Evolutionary conservation across 2,888 invertebrate species (phyloP).

Genomic region (Apoderus coryli): DNA sequence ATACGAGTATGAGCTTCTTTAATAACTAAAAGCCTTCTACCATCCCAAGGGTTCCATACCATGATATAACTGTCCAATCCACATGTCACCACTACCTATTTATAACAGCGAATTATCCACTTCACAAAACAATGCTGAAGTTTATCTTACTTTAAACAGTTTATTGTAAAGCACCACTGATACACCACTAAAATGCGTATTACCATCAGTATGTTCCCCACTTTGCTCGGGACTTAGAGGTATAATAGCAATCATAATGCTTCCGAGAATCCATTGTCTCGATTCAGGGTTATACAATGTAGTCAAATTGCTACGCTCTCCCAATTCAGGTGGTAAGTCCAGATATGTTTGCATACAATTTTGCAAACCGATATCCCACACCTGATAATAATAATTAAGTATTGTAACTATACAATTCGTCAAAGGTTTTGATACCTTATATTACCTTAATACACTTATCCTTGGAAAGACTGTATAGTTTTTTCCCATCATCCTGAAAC

Average conservation of each 20-base stretch:
- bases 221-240: constrained; percentile 51
- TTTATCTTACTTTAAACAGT: constrained; percentile 37
- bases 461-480: constrained; percentile 56
- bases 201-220: constrained; percentile 55
- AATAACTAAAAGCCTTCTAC: constrained; percentile 51
- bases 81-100: constrained; percentile 47
- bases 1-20: constrained; percentile 54
- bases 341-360: constrained; percentile 55
- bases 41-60: constrained; percentile 65
- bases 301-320: constrained; percentile 38
- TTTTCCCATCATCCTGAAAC: constrained; percentile 48
- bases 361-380: constrained; percentile 55
- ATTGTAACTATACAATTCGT: too few relatives aligned
- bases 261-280: constrained; percentile 51
- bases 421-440: neutral
- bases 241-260: constrained; percentile 47
- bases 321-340: constrained; percentile 45
- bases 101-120: constrained; percentile 3
- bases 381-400: too few relatives aligned
- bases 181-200: constrained; percentile 42
- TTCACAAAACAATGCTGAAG: constrained; percentile 1
- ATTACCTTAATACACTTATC: constrained; percentile 55
- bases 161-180: constrained; percentile 63
- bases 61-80: constrained; percentile 69
- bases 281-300: constrained; percentile 47